Base-by-base conservation (phyloP, 2,113 vertebrate species). In the Gallinago paraguaiae region DNA sequence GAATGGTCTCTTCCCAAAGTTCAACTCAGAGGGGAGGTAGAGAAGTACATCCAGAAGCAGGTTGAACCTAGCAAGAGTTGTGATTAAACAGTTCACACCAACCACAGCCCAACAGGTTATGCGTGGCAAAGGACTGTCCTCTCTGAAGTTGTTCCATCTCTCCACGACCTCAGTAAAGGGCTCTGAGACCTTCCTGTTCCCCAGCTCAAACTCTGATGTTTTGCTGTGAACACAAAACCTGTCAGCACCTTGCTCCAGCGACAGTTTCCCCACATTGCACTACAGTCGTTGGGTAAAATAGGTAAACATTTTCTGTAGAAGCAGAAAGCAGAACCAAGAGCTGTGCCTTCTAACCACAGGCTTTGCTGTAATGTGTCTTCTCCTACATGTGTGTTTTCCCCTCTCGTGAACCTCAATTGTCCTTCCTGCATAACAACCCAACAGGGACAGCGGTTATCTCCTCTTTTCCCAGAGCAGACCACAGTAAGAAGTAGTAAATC, bases 291-390 rank as follows among this genome's bases (percentile, higher is more conserved):
- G 10, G 13, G 19, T 54, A 46, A 78, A 86, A 87, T 2, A 2
- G 24, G 13, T 50, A 74, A 78, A 82, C 14, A 18, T 23, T 46
- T 78, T 87, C 51, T 78, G 27, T 86, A n/a, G 76, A 89, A 92
- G 54, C 18, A 70, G n/a, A 95, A 90, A 87, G 54, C n/a, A 91
- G 89, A 94, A 92, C 46, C 60, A 84, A 67, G 56, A 54, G 2
- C 30, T 80, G 33, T 90, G 39, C 9, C 8, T 92, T 76, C 25
- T n/a, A 80, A 92, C 35, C 57, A 43, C 30, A 64, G 10, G 18
- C 11, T 81, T 69, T 81, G 6, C 4, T 78, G 10, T 35, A 12
- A 15, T 37, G 8, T 63, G 7, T 77, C 41, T 84, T 45, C 28
- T 41, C 41, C 31, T 57, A 19, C 12, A n/a, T 25, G 13, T 67